A percentile compares a stretch with the other conserved stretches of the same genome.
Conservation (phyloP, 2,113 vertebrate species). For the Paradoxurus hermaphroditus region DNA sequence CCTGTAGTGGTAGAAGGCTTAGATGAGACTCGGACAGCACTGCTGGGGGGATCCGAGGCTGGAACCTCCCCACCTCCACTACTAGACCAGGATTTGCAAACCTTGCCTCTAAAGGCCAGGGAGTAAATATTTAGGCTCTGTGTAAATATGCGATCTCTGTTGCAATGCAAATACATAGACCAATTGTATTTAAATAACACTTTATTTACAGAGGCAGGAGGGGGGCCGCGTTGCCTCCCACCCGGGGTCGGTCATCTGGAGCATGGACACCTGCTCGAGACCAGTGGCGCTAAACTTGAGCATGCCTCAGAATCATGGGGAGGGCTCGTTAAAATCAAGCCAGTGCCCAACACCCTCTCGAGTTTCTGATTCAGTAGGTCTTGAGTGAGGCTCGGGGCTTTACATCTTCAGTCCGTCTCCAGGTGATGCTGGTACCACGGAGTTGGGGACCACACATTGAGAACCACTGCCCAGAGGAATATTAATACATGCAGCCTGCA, state of each 20-base stretch:
- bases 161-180: not conserved
- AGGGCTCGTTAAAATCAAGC: not conserved
- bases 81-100: not conserved
- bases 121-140: not conserved
- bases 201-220: not conserved
- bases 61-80: not conserved
- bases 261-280: no score
- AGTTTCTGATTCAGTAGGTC: not conserved
- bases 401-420: not conserved
- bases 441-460: not conserved
- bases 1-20: not conserved
- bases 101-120: not conserved
- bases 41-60: not conserved
- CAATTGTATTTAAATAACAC: not conserved
- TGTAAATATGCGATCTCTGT: not conserved
- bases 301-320: not conserved
- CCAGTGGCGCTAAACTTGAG: not conserved
- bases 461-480: accelerated
- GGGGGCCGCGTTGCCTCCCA: not conserved
- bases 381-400: no score
- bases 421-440: accelerated
- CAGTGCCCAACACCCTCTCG: not conserved
- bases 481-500: not conserved
- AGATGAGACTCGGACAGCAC: accelerated
- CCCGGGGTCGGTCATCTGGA: not conserved